Evolutionary conservation across 2,113 vertebrate genomes (phyloP).

Genomic region (Stercorarius parasiticus): DNA sequence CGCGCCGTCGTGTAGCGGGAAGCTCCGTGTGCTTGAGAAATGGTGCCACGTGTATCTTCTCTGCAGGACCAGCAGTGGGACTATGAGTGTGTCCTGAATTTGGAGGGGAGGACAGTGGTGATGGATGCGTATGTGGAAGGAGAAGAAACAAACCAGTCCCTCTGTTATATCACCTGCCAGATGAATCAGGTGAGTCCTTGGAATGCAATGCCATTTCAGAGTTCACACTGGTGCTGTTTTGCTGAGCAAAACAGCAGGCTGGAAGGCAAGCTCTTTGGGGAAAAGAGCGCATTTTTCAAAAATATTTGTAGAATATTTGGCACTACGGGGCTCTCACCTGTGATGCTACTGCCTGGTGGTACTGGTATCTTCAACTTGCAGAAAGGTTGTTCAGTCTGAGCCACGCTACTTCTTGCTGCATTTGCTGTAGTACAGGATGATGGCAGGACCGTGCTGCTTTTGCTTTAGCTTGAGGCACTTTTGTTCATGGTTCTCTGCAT

Average conservation of each 20-base stretch:
- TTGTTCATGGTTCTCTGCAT: neutral
- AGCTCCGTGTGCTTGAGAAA: neutral
- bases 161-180: conserved; percentile 88
- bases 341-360: neutral
- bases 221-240: neutral
- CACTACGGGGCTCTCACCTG: neutral
- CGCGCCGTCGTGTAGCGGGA: fast-evolving
- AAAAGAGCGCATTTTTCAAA: neutral
- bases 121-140: conserved; percentile 85
- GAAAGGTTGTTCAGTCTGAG: neutral
- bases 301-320: neutral
- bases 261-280: neutral
- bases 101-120: conserved; percentile 89
- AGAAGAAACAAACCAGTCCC: conserved; percentile 77
- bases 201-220: neutral
- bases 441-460: neutral
- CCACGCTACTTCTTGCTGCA: neutral
- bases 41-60: neutral
- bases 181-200: conserved; percentile 80
- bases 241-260: neutral
- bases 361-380: neutral
- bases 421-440: neutral
- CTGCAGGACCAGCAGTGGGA: conserved; percentile 85
- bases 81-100: conserved; percentile 88
- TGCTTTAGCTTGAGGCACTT: neutral